Evolutionary conservation across 2,797 vertebrate genomes (phyloP), one percentile per base, ranked within the genome.

Genomic region (Vipera latastei): DNA sequence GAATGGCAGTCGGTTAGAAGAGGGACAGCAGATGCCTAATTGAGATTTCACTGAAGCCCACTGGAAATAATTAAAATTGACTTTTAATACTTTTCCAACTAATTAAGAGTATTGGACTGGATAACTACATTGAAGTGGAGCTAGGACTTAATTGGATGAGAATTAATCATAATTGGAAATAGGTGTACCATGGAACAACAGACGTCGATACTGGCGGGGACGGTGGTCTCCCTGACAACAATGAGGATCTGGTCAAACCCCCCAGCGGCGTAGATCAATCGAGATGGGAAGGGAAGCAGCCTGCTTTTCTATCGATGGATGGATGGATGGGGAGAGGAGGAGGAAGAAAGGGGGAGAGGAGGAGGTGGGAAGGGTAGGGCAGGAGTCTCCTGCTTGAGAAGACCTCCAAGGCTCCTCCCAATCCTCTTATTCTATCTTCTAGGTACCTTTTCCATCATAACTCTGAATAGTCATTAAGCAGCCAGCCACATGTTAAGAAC

Each of bases 91-190:
- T 97, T 96, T 90, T 95, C 93, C 95, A 94, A 96, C 91, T 96
- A 96, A 97, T 97, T 96, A 97, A 94, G 96, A 96, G 73, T 96
- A 96, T 95, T 94, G 96, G 95, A 93, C 96, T 96, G 95, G 95
- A 96, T 95, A 95, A 95, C 95, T 93, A 86, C 96, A 59, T 61
- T 63, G 94, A 95, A 86, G 92, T 55, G 5, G 91, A 94, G 96
- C 93, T 91, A 94, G 94, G 90, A 87, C 95, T 96, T 97, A 97
- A 97, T 95, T 96, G 95, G 91, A 86, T 91, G 90, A 90, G 88
- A 94, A 93, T 48, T 93, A 95, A 95, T 95, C 90, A 86, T 93
- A 90, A 93, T 78, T 94, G 91, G 93, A 90, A 93, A 65, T 59
- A 94, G 96, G 89, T 0, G 1, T 86, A 57, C 93, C 89, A 85